These are phyloP conservation scores for Cephalopachus bancanus DNA, from an alignment of 2,797 vertebrate species.

Conservation along the genomic window DNA sequence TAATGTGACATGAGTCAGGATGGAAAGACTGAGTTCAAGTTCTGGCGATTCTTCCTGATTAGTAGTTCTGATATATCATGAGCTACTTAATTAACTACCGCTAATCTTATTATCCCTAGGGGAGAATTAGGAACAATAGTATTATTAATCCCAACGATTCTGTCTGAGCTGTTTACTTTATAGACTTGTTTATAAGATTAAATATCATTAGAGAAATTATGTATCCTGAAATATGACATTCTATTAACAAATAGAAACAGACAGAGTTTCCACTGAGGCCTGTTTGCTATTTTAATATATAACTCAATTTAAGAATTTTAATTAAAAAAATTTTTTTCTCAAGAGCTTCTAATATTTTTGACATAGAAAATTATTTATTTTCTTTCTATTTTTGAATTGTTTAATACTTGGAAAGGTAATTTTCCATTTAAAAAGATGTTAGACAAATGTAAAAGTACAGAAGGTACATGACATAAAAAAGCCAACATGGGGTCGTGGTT, in stretches of 20 bases:
- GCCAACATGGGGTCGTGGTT: neutral
- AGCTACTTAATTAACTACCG: neutral
- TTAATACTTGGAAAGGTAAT: neutral
- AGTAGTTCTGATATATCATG: too few species aligned
- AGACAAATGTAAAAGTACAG: neutral
- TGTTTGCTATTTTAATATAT: neutral
- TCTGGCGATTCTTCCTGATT: neutral
- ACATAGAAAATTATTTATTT: neutral
- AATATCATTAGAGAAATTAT: neutral
- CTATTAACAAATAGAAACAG: neutral
- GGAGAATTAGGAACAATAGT: neutral
- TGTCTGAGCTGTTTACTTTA: neutral
- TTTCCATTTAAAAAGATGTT: neutral
- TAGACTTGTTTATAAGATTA: constrained; percentile 6
- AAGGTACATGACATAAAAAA: neutral
- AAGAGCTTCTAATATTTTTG: neutral
- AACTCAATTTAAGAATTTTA: neutral
- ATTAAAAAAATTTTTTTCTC: neutral
- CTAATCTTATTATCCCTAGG: neutral
- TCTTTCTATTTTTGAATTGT: neutral
- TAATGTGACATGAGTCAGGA: accelerated
- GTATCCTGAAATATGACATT: neutral
- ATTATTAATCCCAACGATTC: neutral
- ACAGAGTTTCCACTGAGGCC: neutral
- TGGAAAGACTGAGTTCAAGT: too few species aligned